Evolutionary conservation across 2,888 invertebrate species (phyloP).

Genomic region (Dioctria rufipes): DNA sequence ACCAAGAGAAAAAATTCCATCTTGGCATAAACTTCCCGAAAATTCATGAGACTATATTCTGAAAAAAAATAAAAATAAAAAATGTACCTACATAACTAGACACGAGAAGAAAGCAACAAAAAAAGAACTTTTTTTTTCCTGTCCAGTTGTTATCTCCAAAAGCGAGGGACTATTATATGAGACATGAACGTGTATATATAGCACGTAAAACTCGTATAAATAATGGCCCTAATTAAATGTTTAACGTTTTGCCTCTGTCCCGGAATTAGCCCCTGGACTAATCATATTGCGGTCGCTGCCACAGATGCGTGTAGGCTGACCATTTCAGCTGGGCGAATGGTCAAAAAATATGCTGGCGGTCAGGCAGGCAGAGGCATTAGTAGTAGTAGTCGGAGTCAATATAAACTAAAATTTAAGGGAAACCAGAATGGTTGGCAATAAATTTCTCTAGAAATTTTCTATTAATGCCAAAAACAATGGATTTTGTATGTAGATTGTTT

Average conservation of each 20-base stretch:
- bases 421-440: background rate
- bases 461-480: background rate
- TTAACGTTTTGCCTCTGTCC: background rate
- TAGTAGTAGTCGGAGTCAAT: background rate
- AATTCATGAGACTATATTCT: background rate
- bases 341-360: background rate
- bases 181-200: background rate
- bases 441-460: constrained; percentile 4
- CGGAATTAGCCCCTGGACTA: background rate
- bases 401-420: background rate
- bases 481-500: background rate
- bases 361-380: background rate
- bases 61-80: background rate
- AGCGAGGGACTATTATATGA: background rate
- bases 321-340: background rate
- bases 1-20: background rate
- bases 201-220: constrained; percentile 7
- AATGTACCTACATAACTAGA: background rate
- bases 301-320: constrained; percentile 1
- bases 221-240: constrained; percentile 7
- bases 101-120: background rate
- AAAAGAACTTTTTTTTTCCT: background rate
- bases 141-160: constrained; percentile 1
- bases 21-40: background rate
- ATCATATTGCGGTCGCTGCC: background rate